Base-by-base conservation (phyloP, 2,113 vertebrate genomes). In the Coregonus clupeaformis region DNA sequence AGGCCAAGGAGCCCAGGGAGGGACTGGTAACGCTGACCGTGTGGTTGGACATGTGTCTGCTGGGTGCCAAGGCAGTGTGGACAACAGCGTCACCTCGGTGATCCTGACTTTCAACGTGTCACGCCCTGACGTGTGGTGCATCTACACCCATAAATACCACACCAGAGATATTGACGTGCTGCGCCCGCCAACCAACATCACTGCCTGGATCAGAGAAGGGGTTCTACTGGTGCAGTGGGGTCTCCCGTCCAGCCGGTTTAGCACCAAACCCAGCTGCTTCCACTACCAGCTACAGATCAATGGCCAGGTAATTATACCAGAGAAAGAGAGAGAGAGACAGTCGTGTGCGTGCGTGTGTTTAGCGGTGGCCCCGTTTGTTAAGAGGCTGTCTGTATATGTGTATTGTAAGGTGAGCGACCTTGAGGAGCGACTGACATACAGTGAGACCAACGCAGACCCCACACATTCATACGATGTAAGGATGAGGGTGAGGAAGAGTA, bases 201-300 rank as follows among this genome's bases (percentile, higher is more conserved):
- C 6, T 1, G 84, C 74, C 32, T 73, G n/a, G 5, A 0, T 90
- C 52, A 77, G 1, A 62, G 47, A 79, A 25, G 69, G n/a, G 65
- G n/a, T 0, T 16, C 78, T 91, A 11, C 0, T 42, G 30, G 64
- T 91, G 27, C 73, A 1, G 0, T 91, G 90, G 90, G 47, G 0
- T 65, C 3, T 0, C 6, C 87, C 89, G 3, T 0, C 0, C 6
- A 72, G 1, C 32, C 4, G 5, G 0, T 0, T 0, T 0, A 0
- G 0, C 9, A 11, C 1, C 0, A 2, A 3, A 1, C 0, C 9
- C 36, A 42, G 0, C 0, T 90, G 88, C 57, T 86, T 82, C 24
- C 59, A 83, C 3, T 87, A 84, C 74, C 24, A 90, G 72, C 62
- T 91, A 65, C 72, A 74, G 36, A 22, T 88, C 16, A 73, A 69